A percentile compares a stretch with the other conserved stretches of the same genome.
Conservation (phyloP, 2,113 vertebrate genomes). For the Parus major region DNA sequence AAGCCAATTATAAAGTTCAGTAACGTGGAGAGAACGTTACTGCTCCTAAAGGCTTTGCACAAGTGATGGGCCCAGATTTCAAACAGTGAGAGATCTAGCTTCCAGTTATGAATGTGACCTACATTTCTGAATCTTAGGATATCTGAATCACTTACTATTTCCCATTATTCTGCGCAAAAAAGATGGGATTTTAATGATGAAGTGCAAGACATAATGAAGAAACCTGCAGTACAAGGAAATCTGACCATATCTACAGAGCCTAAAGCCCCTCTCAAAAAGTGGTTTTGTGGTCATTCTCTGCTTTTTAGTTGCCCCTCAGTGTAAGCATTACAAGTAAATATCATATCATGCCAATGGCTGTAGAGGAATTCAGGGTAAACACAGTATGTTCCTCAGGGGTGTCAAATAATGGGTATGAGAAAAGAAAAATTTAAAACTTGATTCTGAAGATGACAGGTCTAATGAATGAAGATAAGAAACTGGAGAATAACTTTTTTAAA, state of each 20-base stretch:
- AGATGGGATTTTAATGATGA: not conserved
- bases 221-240: not conserved
- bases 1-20: not conserved
- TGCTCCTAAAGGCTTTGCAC: not conserved
- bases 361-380: not conserved
- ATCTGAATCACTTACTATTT: not conserved
- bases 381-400: rapidly evolving
- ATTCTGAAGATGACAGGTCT: not conserved
- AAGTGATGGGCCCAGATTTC: not conserved
- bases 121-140: not conserved
- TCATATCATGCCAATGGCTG: not conserved
- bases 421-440: not conserved
- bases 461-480: constrained; percentile 1
- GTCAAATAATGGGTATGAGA: not conserved
- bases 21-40: not conserved
- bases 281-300: not conserved
- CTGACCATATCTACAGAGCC: not conserved
- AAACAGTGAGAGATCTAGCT: not conserved
- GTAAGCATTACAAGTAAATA: not conserved
- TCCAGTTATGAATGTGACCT: not conserved
- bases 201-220: not conserved
- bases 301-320: not conserved
- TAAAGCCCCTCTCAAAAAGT: not conserved
- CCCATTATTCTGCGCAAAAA: not conserved
- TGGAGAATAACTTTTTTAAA: not conserved